phyloP scores from a whole-genome alignment of 2,797 vertebrate species.

The Arnoldichthys spilopterus region DNA sequence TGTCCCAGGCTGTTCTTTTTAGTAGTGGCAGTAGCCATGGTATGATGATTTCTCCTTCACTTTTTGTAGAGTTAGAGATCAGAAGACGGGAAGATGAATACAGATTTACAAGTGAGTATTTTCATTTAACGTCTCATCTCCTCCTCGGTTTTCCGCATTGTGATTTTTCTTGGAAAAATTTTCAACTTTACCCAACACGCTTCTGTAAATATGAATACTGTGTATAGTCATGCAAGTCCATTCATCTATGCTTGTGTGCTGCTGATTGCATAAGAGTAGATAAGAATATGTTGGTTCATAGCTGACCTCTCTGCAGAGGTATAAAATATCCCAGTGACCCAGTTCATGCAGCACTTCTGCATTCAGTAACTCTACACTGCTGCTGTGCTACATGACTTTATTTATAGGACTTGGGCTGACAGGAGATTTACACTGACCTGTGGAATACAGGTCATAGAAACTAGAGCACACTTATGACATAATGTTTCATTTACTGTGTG shows the following conservation, averaged over 20 bases:
- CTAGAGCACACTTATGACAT: conserved; percentile 32
- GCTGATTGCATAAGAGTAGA: background rate
- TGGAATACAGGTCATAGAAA: conserved; percentile 27
- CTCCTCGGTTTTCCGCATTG: too few relatives aligned
- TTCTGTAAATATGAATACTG: background rate
- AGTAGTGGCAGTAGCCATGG: conserved; percentile 35
- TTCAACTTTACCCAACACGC: too few relatives aligned
- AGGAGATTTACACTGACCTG: conserved; percentile 17
- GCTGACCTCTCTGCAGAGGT: conserved; percentile 9
- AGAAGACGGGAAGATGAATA: conserved; percentile 99
- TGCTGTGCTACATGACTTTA: conserved; percentile 33
- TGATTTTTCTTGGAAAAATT: conserved; percentile 62
- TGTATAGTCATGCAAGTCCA: background rate
- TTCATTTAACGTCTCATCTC: background rate
- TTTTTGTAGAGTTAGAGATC: conserved; percentile 97
- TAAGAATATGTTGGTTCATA: background rate
- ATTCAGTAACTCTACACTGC: conserved; percentile 53
- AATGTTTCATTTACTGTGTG: background rate
- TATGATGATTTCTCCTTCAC: conserved; percentile 82
- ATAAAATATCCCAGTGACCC: conserved; percentile 61
- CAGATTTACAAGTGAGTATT: conserved; percentile 99
- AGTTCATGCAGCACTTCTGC: conserved; percentile 52
- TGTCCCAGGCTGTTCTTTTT: conserved; percentile 47
- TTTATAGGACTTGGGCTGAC: conserved; percentile 62
- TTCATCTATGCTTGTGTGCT: background rate